Conservation (phyloP, 2,113 vertebrate genomes). For the Rhinoderma darwinii region DNA sequence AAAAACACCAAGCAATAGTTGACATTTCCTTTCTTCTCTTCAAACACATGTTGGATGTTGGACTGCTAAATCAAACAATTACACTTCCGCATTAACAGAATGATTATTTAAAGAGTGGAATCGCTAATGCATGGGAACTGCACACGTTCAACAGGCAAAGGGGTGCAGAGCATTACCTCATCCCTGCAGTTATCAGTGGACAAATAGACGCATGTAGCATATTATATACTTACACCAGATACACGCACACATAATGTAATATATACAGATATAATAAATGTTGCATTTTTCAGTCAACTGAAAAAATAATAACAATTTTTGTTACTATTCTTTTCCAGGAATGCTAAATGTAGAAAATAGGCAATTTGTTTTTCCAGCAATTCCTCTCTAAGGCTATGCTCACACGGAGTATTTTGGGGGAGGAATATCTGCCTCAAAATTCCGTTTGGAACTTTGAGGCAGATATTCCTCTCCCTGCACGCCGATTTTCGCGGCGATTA, state of each 20-base stretch:
- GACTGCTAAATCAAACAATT: background rate
- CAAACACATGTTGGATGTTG: background rate
- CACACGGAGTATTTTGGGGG: too few species aligned
- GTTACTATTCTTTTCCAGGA: too few species aligned
- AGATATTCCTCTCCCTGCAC: too few species aligned
- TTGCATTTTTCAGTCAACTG: background rate
- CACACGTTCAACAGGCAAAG: background rate
- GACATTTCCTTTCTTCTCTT: slow-evolving; percentile 1
- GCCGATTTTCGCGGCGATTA: too few species aligned
- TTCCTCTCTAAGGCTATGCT: too few species aligned
- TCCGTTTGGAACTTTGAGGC: too few species aligned
- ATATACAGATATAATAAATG: background rate
- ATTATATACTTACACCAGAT: background rate
- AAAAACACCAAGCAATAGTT: background rate
- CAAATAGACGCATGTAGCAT: background rate
- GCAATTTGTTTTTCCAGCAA: too few species aligned
- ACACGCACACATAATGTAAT: too few species aligned
- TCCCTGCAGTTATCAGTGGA: background rate
- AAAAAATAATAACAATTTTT: too few species aligned
- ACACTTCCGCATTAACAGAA: background rate
- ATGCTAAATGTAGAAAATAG: too few species aligned
- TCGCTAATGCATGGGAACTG: background rate
- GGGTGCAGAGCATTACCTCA: background rate
- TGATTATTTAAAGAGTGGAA: background rate
- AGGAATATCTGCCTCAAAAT: too few species aligned